Evolutionary conservation across 2,888 invertebrate species (phyloP), one percentile per base, ranked within the genome.

Genomic region (Timema cristinae): DNA sequence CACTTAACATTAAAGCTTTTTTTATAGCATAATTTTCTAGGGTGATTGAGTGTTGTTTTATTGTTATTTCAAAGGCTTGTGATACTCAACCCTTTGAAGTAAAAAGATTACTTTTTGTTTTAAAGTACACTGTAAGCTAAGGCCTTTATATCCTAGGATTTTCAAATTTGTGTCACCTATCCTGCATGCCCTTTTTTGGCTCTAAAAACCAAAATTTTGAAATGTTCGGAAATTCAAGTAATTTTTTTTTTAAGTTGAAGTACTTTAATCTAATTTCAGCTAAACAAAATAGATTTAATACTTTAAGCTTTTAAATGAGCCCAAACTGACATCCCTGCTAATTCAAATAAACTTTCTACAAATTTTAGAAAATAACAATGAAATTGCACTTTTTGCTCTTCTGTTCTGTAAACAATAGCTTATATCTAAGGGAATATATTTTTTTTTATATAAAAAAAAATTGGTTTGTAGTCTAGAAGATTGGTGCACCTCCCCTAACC

Each of bases 231-330:
- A 61, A 32, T 61, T 61, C 32, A 61, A 47, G 16, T 7, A 61
- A 47, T 61, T 61, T 61, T 32, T 32, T 32, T 61, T 61, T 16
- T 1, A 13, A 47, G 32, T 15, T 61, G 54, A 54, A 61, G 16
- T 1, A 61, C 48, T 61, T 9, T 16, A 59, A 61, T 13, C 61
- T 61, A 61, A 61, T 10, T 16, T 61, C 5, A 16, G 5, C 32
- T 61, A 61, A 6, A 16, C 32, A 1, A 61, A 67, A 67, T 32
- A 67, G 13, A 7, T n/a, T 15, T 7, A 7, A 13, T 15, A 7
- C 7, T 50, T 61, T 32, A 9, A 67, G 50, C 51, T 67, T 67
- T 67, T 50, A 67, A 67, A 51, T 67, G 48, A 67, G 67, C 67
- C 51, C n/a, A 15, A 50, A 8, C 32, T 32, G 61, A 61, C 61